Conservation (phyloP, 2,113 vertebrate genomes). For the Chiloscyllium plagiosum region DNA sequence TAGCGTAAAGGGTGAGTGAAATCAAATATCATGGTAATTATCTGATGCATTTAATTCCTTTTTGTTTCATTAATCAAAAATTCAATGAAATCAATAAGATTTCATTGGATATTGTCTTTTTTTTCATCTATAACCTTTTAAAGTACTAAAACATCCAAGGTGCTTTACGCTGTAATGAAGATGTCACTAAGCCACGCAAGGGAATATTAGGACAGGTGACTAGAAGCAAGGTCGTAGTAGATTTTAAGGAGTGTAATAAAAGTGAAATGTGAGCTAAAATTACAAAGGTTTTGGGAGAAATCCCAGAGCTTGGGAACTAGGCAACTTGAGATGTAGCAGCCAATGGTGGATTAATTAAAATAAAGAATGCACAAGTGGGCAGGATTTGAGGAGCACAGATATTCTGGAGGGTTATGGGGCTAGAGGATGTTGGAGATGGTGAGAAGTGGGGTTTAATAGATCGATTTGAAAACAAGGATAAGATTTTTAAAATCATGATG, state of each 20-base stretch:
- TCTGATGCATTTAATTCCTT: background rate
- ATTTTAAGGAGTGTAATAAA: background rate
- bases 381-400: background rate
- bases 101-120: background rate
- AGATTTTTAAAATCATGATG: background rate
- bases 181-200: background rate
- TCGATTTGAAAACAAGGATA: background rate
- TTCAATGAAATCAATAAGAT: background rate
- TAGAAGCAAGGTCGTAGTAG: background rate
- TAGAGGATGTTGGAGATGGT: background rate
- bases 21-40: too few relatives aligned
- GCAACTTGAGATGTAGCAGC: background rate
- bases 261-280: background rate
- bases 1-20: slow-evolving; percentile 42
- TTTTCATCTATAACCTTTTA: background rate
- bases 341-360: background rate
- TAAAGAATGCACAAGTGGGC: too few relatives aligned
- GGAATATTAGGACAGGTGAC: background rate
- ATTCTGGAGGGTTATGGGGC: background rate
- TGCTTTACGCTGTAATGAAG: background rate
- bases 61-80: background rate
- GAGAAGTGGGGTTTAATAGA: background rate
- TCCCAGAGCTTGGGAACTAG: background rate
- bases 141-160: background rate
- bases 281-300: background rate